Evolutionary conservation across 2,888 invertebrate genomes (phyloP).

Genomic region (Odontocerum albicorne): DNA sequence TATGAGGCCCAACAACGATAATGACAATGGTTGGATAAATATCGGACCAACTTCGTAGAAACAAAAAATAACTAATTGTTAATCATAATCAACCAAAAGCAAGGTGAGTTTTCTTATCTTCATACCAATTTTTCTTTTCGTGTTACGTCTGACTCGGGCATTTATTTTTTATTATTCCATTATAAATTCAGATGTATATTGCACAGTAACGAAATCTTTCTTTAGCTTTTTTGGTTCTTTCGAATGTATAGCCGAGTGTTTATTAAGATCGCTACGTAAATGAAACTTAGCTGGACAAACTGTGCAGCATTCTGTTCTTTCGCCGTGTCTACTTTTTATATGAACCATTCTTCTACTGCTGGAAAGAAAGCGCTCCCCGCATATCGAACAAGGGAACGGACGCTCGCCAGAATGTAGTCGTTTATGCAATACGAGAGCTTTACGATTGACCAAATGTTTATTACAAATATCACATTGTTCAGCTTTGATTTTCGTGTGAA

Average conservation of each 20-base stretch:
- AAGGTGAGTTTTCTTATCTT: too few species aligned
- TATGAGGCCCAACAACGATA: too few species aligned
- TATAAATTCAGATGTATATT: too few species aligned
- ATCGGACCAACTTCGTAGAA: too few species aligned
- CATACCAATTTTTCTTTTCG: too few species aligned
- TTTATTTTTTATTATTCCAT: too few species aligned
- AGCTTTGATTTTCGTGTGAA: slow-evolving; percentile 21
- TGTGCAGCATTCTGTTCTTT: slow-evolving; percentile 22
- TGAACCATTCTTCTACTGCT: slow-evolving; percentile 28
- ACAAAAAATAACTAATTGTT: too few species aligned
- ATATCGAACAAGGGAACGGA: slow-evolving; percentile 25
- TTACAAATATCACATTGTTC: slow-evolving; percentile 26
- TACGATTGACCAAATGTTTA: slow-evolving; percentile 20
- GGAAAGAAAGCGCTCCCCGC: slow-evolving; percentile 25
- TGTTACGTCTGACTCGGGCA: too few species aligned
- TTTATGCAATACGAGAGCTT: slow-evolving; percentile 26
- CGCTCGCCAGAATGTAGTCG: slow-evolving; percentile 30
- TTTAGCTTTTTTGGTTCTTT: slow-evolving; percentile 6
- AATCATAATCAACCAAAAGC: too few species aligned
- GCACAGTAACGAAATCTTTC: too few species aligned
- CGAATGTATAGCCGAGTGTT: slow-evolving; percentile 21
- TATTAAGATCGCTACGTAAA: slow-evolving; percentile 26
- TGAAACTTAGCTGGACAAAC: slow-evolving; percentile 25
- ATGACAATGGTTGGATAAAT: too few species aligned
- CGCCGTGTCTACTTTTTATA: slow-evolving; percentile 25